phyloP scores from a whole-genome alignment of 2,888 invertebrate species.

The Pharmacophagus antenor region DNA sequence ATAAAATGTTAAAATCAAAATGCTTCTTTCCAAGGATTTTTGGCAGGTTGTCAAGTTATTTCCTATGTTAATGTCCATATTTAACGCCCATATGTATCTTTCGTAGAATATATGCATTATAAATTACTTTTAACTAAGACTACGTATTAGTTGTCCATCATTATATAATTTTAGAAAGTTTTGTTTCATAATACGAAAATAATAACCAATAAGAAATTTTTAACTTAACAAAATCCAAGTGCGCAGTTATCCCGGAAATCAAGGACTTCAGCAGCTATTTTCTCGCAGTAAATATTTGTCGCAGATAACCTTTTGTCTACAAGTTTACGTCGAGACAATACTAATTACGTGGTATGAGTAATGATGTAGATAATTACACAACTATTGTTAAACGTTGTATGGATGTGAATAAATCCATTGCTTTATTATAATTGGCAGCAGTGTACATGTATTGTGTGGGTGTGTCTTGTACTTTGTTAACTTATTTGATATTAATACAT shows the following conservation, averaged over 20 bases:
- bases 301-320: background rate
- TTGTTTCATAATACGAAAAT: too few species aligned
- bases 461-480: background rate
- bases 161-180: too few species aligned
- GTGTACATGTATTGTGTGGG: background rate
- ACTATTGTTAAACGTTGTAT: background rate
- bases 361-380: background rate
- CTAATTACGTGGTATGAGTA: background rate
- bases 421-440: background rate
- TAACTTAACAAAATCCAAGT: background rate
- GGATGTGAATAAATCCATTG: background rate
- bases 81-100: too few species aligned
- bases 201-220: too few species aligned
- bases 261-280: background rate
- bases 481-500: too few species aligned
- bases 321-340: background rate
- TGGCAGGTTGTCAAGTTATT: too few species aligned
- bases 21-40: too few species aligned
- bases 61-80: too few species aligned
- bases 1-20: too few species aligned
- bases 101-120: too few species aligned
- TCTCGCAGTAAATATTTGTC: background rate
- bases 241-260: background rate
- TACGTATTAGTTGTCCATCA: too few species aligned
- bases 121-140: too few species aligned